These are phyloP conservation scores for Clepsis dumicolana DNA, from an alignment of 2,888 invertebrate genomes.

Conservation along the genomic window DNA sequence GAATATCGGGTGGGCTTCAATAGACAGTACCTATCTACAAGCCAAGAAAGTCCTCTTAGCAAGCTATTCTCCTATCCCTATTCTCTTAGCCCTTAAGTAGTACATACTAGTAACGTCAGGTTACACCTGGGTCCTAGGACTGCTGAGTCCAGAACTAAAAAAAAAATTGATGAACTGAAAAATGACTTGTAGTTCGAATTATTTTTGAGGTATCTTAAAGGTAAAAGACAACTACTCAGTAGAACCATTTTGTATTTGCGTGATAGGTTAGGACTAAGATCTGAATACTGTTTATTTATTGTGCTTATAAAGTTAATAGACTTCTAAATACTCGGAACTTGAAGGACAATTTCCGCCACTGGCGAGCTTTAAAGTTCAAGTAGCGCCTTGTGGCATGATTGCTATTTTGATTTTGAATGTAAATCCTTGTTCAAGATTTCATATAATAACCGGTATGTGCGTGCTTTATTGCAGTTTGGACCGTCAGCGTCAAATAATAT, in stretches of 20 bases:
- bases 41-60: too few species aligned
- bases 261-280: conserved; percentile 31
- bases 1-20: too few species aligned
- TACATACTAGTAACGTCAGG: too few species aligned
- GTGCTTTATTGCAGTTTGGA: neutral
- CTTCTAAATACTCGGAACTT: conserved; percentile 25
- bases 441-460: conserved; percentile 15
- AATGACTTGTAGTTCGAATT: too few species aligned
- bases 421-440: conserved; percentile 21
- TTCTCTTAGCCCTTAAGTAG: too few species aligned
- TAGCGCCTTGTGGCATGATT: conserved; percentile 29
- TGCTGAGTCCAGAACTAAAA: too few species aligned
- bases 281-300: conserved; percentile 19
- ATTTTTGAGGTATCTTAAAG: neutral
- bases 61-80: too few species aligned
- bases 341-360: conserved; percentile 23
- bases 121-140: too few species aligned
- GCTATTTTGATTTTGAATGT: conserved; percentile 38
- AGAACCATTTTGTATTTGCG: neutral
- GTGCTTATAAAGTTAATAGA: conserved; percentile 21
- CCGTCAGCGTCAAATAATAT: neutral
- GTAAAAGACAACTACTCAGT: neutral
- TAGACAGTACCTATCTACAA: too few species aligned
- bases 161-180: too few species aligned
- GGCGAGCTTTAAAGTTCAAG: conserved; percentile 32